These are phyloP conservation scores for Brienomyrus longianalis DNA, from an alignment of 2,113 vertebrate genomes.

Conservation along the genomic window DNA sequence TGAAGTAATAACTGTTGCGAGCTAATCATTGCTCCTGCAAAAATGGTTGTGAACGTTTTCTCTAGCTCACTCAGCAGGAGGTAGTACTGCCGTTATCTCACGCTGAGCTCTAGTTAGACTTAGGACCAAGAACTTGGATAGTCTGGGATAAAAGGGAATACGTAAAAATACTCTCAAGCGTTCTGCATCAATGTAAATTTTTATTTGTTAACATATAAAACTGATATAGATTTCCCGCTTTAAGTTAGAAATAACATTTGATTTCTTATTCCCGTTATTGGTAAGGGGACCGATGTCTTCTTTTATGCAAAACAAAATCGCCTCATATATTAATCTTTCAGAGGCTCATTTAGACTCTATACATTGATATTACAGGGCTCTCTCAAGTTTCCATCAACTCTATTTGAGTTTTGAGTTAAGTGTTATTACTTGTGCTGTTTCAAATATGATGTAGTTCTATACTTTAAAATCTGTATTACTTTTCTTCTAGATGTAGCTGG, in stretches of 20 bases:
- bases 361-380: background rate
- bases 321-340: background rate
- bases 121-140: background rate
- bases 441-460: background rate
- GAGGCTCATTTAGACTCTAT: background rate
- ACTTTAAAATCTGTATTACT: background rate
- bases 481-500: background rate
- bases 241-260: background rate
- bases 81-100: background rate
- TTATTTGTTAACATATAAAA: background rate
- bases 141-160: background rate
- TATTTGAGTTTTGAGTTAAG: background rate
- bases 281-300: background rate
- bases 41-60: background rate
- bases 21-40: slow-evolving; percentile 5
- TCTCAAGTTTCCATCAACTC: background rate
- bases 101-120: background rate
- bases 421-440: background rate
- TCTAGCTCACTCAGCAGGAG: background rate
- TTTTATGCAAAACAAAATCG: background rate
- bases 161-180: background rate
- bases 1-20: background rate
- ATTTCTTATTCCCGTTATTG: background rate
- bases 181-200: background rate
- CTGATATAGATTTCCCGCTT: background rate